phyloP scores from a whole-genome alignment of 2,888 invertebrate genomes.

The Digitonthophagus gazella region DNA sequence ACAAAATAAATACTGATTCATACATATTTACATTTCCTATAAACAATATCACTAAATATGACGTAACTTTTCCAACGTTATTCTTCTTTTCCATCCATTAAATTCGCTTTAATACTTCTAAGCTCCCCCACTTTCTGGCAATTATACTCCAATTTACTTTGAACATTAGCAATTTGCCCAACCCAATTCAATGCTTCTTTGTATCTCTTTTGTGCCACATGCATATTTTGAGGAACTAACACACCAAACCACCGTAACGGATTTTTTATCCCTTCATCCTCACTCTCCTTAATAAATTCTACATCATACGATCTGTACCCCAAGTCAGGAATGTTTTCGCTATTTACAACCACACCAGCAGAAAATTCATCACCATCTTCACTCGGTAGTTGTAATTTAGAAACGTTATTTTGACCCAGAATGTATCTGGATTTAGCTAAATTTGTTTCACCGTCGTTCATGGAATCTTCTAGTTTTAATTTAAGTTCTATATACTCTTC shows the following conservation, averaged over 20 bases:
- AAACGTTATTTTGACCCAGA: slow-evolving; percentile 72
- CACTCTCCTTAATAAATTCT: slow-evolving; percentile 43
- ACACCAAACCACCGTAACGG: slow-evolving; percentile 87
- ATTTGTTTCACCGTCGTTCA: slow-evolving; percentile 69
- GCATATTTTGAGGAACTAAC: slow-evolving; percentile 76
- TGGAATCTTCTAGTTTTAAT: slow-evolving; percentile 66
- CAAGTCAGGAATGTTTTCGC: slow-evolving; percentile 47
- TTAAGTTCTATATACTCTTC: slow-evolving; percentile 70
- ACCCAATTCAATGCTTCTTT: slow-evolving; percentile 65
- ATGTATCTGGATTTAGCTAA: slow-evolving; percentile 78
- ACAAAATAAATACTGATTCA: not conserved
- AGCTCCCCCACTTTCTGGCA: slow-evolving; percentile 42
- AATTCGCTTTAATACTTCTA: slow-evolving; percentile 28
- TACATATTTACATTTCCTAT: no score
- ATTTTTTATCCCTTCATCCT: slow-evolving; percentile 53
- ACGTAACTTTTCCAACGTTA: no score
- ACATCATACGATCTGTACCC: slow-evolving; percentile 43
- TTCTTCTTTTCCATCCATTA: not conserved
- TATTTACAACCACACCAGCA: slow-evolving; percentile 49
- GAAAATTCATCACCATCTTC: slow-evolving; percentile 58
- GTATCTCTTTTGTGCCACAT: slow-evolving; percentile 72
- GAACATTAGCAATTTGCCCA: slow-evolving; percentile 69
- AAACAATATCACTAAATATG: no score
- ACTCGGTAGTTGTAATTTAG: slow-evolving; percentile 68
- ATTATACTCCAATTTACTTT: slow-evolving; percentile 56